Conservation (phyloP, 1,140 invertebrate genomes). For the Euwallacea similis region DNA sequence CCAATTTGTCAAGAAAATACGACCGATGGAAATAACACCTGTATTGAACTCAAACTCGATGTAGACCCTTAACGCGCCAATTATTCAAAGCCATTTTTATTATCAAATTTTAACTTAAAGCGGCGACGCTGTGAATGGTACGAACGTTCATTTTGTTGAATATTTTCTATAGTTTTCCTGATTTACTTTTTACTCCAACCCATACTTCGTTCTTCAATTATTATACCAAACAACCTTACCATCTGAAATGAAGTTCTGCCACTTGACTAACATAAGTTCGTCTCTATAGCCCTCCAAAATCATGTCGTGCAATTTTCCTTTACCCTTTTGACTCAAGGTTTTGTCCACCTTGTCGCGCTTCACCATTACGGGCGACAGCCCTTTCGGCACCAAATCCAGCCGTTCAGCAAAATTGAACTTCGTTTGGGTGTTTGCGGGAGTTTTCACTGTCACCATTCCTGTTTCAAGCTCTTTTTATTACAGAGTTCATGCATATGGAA, state of each 20-base stretch:
- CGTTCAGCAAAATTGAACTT: conserved; percentile 46
- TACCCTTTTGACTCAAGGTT: conserved; percentile 45
- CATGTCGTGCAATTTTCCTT: conserved; percentile 42
- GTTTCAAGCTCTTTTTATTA: not conserved
- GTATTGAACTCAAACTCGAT: too few relatives aligned
- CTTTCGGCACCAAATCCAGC: conserved; percentile 53
- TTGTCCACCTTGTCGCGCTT: conserved; percentile 39
- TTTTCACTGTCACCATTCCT: conserved; percentile 39
- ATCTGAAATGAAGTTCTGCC: conserved; percentile 48
- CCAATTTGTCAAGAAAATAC: too few relatives aligned
- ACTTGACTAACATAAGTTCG: conserved; percentile 50
- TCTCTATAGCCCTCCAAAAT: conserved; percentile 47
- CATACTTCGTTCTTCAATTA: too few relatives aligned
- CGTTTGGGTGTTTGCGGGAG: conserved; percentile 37
- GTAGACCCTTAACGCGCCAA: too few relatives aligned
- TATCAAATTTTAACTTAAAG: too few relatives aligned
- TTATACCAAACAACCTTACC: conserved; percentile 38
- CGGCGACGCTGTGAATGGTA: too few relatives aligned
- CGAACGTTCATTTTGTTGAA: too few relatives aligned
- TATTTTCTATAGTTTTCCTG: too few relatives aligned
- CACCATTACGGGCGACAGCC: conserved; percentile 51
- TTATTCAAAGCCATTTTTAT: too few relatives aligned
- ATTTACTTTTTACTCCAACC: too few relatives aligned
- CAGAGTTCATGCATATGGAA: too few relatives aligned
- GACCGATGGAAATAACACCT: too few relatives aligned